Base-by-base conservation (phyloP, 1,140 invertebrate species). In the Drosophila elegans region DNA sequence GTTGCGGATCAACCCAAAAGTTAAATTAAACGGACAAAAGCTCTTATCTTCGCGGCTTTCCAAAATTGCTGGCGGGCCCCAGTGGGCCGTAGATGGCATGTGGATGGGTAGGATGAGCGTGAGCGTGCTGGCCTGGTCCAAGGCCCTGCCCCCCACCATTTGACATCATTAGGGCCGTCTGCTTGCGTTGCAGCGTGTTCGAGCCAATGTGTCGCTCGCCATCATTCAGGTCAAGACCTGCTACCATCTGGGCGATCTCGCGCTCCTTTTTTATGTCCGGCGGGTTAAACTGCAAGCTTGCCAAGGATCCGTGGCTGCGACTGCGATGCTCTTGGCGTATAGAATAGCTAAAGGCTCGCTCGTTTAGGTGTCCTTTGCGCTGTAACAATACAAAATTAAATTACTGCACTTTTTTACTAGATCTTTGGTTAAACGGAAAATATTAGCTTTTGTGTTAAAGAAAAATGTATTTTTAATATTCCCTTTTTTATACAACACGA, bases 311-410 rank as follows among this genome's bases (percentile, higher is more conserved):
- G 92, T 98, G 97, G 73, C 97, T 98, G 45, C 97, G 94, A 84
- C 97, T 97, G 51, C 97, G 94, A 91, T 98, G 97, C 91, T 98
- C 97, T 88, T 98, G 97, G 51, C 97, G 94, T 80, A 98, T 98
- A 53, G 97, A 98, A 93, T 98, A 98, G 11, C 97, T 97, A 91
- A 98, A 98, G 13, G 97, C 97, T 49, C 97, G 93, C 91, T 98
- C 97, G 92, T 98, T 98, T 56, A 98, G 92, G 90, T 98, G 97
- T 1, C 97, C 97, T 84, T 98, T 97, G 85, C 97, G 96, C 51
- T 96, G 94, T 5, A 67, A 59, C 16, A n/a, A 42, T 12, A 7
- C 4, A 21, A 3, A 10, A 5, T n/a, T 64, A 25, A 27, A 45
- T 29, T 16, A 11, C 29, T 32, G 16, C 2, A 32, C 2, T 5